Conservation (phyloP, 2,113 vertebrate genomes). For the Sinocyclocheilus grahami region DNA sequence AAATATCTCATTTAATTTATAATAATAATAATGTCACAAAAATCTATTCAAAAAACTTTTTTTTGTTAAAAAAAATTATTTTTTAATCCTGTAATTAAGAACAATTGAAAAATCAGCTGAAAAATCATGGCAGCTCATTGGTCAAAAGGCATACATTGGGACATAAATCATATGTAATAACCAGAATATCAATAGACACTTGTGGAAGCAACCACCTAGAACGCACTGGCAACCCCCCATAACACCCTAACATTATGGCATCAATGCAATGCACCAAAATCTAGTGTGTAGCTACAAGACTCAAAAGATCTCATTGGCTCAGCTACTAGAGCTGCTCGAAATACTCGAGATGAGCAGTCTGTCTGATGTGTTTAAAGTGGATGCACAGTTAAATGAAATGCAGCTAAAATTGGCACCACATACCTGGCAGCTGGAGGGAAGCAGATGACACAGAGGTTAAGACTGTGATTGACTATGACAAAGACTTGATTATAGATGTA, state of each 20-base stretch:
- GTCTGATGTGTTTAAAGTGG: not conserved
- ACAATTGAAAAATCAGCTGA: not conserved
- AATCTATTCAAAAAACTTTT: too few species aligned
- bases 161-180: not conserved
- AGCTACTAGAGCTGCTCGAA: not conserved
- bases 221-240: not conserved
- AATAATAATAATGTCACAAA: too few species aligned
- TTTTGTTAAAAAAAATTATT: not conserved
- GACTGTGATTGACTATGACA: slow-evolving; percentile 1
- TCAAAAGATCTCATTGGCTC: not conserved
- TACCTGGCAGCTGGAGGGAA: not conserved
- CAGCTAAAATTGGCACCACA: not conserved
- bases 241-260: not conserved
- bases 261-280: not conserved
- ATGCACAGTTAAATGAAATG: not conserved
- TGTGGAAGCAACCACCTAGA: not conserved
- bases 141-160: not conserved
- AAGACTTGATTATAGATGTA: slow-evolving; percentile 8
- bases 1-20: too few species aligned
- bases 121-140: not conserved
- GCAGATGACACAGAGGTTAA: not conserved
- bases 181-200: not conserved
- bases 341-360: not conserved
- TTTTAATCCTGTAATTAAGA: not conserved
- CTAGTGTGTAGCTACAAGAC: not conserved